phyloP scores from a whole-genome alignment of 2,113 vertebrate genomes.

The Clarias magur region DNA sequence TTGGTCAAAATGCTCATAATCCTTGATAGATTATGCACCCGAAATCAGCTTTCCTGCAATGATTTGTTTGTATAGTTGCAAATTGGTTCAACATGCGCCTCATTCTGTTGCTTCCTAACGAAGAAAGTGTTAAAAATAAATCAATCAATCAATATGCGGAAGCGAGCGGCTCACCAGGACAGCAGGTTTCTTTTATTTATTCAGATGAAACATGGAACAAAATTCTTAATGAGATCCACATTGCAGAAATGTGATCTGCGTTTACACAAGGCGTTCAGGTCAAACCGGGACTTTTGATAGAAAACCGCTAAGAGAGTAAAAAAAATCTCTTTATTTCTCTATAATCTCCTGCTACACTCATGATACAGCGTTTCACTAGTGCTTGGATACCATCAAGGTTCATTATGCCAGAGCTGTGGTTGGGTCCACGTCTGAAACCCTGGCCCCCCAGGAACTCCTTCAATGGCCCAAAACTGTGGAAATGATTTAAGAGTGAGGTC shows the following conservation, averaged over 20 bases:
- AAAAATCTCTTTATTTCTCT: no score
- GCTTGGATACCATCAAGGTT: no score
- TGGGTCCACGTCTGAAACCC: no score
- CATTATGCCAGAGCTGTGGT: no score
- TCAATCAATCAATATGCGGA: slow-evolving; percentile 4
- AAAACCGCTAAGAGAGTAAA: no score
- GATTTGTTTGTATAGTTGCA: background rate
- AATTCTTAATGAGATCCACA: background rate
- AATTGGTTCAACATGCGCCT: background rate
- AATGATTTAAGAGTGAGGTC: no score
- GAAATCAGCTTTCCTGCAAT: slow-evolving; percentile 9
- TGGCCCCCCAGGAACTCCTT: no score
- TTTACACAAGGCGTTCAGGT: background rate
- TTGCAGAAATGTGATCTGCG: background rate
- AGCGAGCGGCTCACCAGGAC: slow-evolving; percentile 17
- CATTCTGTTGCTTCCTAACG: slow-evolving; percentile 9
- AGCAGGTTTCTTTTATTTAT: background rate
- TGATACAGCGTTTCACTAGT: no score
- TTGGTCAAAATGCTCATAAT: background rate
- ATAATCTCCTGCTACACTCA: no score
- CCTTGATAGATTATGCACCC: background rate
- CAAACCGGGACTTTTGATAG: no score
- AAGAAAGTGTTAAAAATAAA: slow-evolving; percentile 18
- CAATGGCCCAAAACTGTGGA: no score
- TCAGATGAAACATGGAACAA: background rate